Percentiles rank a stretch among this genome's conserved stretches.
phyloP scores from a whole-genome alignment of 2,113 vertebrate genomes.

The Mustela nigripes region DNA sequence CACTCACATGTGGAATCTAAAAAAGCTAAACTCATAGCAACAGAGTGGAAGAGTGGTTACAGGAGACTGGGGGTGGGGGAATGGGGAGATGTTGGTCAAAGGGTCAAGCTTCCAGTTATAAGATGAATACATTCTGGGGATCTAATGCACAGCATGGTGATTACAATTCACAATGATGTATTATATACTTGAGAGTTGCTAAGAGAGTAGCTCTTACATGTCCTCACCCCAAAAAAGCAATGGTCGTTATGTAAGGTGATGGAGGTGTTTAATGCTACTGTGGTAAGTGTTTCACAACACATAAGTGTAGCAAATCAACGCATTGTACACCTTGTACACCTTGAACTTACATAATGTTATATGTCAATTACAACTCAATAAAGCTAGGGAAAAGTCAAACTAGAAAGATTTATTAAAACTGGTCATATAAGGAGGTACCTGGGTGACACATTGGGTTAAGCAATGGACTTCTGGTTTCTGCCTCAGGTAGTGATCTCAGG shows the following conservation, averaged over 20 bases:
- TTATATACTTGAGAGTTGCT: not conserved
- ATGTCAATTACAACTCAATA: not conserved
- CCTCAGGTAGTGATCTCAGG: too few species aligned
- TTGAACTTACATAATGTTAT: not conserved
- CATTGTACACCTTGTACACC: too few species aligned
- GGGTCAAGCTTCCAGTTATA: not conserved
- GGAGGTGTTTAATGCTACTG: not conserved
- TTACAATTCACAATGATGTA: not conserved
- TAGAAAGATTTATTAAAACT: not conserved
- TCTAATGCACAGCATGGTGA: not conserved
- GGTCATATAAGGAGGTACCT: not conserved
- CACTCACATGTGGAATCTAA: too few species aligned
- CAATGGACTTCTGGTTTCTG: not conserved
- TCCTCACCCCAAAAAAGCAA: not conserved
- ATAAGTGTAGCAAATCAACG: not conserved
- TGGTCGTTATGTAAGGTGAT: too few species aligned
- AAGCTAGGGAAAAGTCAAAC: not conserved
- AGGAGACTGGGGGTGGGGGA: not conserved
- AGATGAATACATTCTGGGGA: not conserved
- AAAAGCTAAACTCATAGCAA: too few species aligned
- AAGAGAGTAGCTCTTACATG: not conserved
- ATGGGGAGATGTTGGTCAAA: not conserved
- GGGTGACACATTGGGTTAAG: not conserved
- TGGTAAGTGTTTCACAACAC: not conserved
- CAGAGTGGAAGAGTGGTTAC: not conserved